Base-by-base conservation (phyloP, 1,140 invertebrate genomes). In the Archivesica marissinica region DNA sequence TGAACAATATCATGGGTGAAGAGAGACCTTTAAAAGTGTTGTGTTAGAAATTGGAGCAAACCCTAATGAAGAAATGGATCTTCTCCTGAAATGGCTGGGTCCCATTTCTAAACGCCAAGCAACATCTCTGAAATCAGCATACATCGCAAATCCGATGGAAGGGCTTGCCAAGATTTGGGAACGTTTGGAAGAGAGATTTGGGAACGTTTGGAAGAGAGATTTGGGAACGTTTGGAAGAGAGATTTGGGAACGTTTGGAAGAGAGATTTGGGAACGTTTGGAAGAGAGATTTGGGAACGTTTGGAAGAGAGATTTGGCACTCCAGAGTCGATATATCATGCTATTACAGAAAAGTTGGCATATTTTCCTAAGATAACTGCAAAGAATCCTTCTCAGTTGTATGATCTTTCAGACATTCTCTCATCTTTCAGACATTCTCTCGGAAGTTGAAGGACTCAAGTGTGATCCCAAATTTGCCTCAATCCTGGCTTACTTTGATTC, bases 401-500 rank as follows among this genome's bases (percentile, higher is more conserved):
- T 64, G 81, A 88, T 30, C 39, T 88, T 0, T n/a, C n/a, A n/a
- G n/a, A n/a, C n/a, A n/a, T n/a, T n/a, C n/a, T n/a, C n/a, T n/a
- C 64, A 82, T 9, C 47, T 74, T 0, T 66, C 76, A 28, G 87
- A 87, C 47, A 47, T 87, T 39, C 54, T 87, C 15, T 76, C 76
- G 0, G 80, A 88, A 66, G 68, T 88, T 15, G 66, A 88, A 59
- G 76, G 54, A 13, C 15, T 66, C 0, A 88, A 87, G 47, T 20
- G 38, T 23, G 72, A 89, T 47, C 64, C 38, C 9, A 47, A 38
- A 15, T 87, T 85, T 50, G 7, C 35, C 0, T 50, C 66, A 33
- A 20, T 66, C 2, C 44, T 88, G 39, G 52, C 64, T 7, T 90
- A 88, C 61, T 86, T 84, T 25, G 85, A 88, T 68, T 68, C 85